phyloP scores from a whole-genome alignment of 2,113 vertebrate genomes.

The Phasianus colchicus region DNA sequence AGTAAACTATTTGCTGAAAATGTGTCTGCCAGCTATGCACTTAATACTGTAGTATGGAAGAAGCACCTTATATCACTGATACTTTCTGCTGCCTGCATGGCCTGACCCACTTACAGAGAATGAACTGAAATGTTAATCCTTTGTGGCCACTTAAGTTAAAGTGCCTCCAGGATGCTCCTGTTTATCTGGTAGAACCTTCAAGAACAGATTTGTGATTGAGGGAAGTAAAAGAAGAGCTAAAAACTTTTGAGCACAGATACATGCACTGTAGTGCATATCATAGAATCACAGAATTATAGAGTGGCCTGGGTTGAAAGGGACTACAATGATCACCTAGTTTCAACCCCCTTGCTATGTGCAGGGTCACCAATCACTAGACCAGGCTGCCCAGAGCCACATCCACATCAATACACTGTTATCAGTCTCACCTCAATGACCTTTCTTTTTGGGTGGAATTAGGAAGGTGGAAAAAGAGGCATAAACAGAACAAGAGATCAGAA shows the following conservation, averaged over 20 bases:
- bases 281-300: too few species aligned
- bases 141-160: background rate
- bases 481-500: background rate
- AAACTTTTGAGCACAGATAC: background rate
- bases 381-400: too few species aligned
- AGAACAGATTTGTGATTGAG: background rate
- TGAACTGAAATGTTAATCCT: background rate
- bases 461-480: background rate
- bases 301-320: too few species aligned
- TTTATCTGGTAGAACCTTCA: background rate
- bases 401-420: background rate
- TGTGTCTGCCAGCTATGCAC: background rate
- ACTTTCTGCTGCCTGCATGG: background rate
- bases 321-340: too few species aligned
- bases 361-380: too few species aligned
- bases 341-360: too few species aligned
- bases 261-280: background rate
- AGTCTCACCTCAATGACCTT: background rate
- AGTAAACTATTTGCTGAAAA: background rate
- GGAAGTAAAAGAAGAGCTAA: background rate
- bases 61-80: background rate
- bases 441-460: background rate
- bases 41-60: background rate
- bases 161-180: background rate
- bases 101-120: background rate